Conservation (phyloP, 2,888 invertebrate genomes). For the Dryadula phaetusa region DNA sequence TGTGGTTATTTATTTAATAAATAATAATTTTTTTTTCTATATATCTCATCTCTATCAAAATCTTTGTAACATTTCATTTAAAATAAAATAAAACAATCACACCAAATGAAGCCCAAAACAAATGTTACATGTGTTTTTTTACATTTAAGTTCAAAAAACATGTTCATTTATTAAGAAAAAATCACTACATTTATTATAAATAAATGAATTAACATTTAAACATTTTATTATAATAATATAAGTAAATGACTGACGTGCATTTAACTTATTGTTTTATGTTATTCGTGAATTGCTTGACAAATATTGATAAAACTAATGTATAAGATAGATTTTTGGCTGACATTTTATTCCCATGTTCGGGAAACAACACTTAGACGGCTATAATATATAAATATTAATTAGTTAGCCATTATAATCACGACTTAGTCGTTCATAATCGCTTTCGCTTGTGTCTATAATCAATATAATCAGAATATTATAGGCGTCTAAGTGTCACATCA, state of each 20-base stretch:
- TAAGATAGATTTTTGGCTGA: slow-evolving; percentile 19
- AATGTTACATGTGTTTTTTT: too few species aligned
- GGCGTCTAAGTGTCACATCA: slow-evolving; percentile 18
- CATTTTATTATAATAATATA: slow-evolving; percentile 9
- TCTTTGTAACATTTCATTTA: too few species aligned
- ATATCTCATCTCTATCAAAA: too few species aligned
- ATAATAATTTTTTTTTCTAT: too few species aligned
- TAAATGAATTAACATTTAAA: background rate
- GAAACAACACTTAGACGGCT: slow-evolving; percentile 7
- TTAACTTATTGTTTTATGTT: slow-evolving; percentile 18
- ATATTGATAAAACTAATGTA: slow-evolving; percentile 17
- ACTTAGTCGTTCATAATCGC: slow-evolving; percentile 13
- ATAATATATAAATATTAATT: slow-evolving; percentile 1
- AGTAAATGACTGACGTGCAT: slow-evolving; percentile 29
- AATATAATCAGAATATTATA: slow-evolving; percentile 12
- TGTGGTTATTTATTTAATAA: too few species aligned
- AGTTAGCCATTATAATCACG: slow-evolving; percentile 1
- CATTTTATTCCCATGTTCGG: slow-evolving; percentile 13
- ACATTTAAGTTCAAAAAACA: background rate
- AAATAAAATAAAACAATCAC: too few species aligned
- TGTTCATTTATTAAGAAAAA: background rate
- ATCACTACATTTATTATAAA: slow-evolving; percentile 5
- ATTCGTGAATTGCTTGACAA: slow-evolving; percentile 10
- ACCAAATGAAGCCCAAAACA: too few species aligned
- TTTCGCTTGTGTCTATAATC: slow-evolving; percentile 16